These are phyloP conservation scores for Gallinago nigripennis DNA, from an alignment of 2,797 vertebrate species.

Conservation along the genomic window DNA sequence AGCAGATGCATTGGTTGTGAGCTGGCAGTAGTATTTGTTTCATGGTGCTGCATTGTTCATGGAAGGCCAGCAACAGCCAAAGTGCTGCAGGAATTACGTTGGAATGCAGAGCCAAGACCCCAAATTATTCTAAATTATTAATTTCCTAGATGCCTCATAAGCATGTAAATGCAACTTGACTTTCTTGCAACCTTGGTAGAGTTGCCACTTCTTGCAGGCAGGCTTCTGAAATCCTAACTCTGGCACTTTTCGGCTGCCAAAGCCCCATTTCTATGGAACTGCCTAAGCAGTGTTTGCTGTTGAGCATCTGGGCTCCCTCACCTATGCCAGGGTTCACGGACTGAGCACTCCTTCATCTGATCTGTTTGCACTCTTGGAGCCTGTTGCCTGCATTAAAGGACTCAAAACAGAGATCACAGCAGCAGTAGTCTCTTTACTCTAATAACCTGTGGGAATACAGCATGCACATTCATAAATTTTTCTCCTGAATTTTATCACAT, in stretches of 20 bases:
- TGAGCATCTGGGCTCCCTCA: not conserved
- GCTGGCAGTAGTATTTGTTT: not conserved
- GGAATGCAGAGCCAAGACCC: not conserved
- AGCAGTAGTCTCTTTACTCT: not conserved
- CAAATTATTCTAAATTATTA: not conserved
- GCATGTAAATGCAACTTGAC: not conserved
- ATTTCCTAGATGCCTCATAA: not conserved
- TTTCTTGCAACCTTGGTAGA: not conserved
- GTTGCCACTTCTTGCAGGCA: not conserved
- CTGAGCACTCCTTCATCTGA: not conserved
- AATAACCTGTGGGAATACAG: not conserved
- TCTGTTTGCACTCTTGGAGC: not conserved
- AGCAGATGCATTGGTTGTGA: not conserved
- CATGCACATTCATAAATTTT: not conserved
- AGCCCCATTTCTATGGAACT: not conserved
- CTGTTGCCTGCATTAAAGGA: not conserved
- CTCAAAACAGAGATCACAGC: not conserved
- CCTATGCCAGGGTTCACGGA: not conserved
- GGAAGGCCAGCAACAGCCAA: not conserved
- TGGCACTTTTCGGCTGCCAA: not conserved
- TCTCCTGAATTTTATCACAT: not conserved
- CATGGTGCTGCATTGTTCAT: not conserved
- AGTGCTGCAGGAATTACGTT: not conserved
- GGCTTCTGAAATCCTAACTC: not conserved
- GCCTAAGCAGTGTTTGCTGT: not conserved